Conservation (phyloP, 2,113 vertebrate species). For the Triplophysa siluroides region DNA sequence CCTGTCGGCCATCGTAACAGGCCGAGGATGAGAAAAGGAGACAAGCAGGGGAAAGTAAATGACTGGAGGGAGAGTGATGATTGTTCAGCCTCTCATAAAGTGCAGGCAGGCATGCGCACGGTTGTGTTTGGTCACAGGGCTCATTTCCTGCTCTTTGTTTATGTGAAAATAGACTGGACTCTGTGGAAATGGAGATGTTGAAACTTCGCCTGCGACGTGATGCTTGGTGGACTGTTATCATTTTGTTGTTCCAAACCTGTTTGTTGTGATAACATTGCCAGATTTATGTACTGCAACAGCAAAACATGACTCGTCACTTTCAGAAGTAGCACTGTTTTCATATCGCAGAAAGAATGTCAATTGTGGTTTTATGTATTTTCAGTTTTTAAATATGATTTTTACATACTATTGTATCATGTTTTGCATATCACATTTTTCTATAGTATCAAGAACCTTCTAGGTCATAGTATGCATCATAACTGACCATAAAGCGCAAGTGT, state of each 20-base stretch:
- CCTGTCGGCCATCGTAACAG: neutral
- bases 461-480: too few species aligned
- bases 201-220: constrained; percentile 39
- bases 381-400: too few species aligned
- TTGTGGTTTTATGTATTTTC: too few species aligned
- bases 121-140: constrained; percentile 49
- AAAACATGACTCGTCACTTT: too few species aligned
- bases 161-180: constrained; percentile 52
- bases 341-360: too few species aligned
- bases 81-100: constrained; percentile 46
- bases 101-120: constrained; percentile 30
- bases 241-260: neutral
- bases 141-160: constrained; percentile 65
- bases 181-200: constrained; percentile 49
- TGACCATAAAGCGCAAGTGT: too few species aligned
- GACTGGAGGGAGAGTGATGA: constrained; percentile 33
- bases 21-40: neutral
- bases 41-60: constrained; percentile 10
- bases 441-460: too few species aligned
- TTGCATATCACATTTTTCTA: too few species aligned
- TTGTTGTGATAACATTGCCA: neutral
- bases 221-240: neutral
- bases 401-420: too few species aligned
- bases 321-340: too few species aligned
- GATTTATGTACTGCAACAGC: too few species aligned